Conservation (phyloP, 2,797 vertebrate species). For the Geotria australis region DNA sequence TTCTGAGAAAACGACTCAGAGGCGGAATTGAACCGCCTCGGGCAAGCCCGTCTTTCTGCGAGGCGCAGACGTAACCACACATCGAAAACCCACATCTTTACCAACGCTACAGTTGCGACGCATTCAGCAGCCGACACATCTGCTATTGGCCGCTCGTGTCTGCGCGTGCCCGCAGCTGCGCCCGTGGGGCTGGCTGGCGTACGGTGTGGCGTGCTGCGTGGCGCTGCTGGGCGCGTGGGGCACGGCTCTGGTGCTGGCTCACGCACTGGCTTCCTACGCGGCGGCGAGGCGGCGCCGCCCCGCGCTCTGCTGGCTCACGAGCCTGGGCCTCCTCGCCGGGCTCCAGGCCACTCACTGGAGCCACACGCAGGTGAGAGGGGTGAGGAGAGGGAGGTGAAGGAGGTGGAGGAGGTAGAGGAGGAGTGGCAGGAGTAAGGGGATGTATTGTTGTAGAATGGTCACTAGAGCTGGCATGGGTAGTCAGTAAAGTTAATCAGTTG, state of each 20-base stretch:
- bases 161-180: conserved; percentile 11
- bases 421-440: no score
- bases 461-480: no score
- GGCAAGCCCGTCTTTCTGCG: no score
- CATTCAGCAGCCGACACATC: no score
- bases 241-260: conserved; percentile 28
- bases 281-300: conserved; percentile 38
- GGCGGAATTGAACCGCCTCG: no score
- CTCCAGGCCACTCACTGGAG: conserved; percentile 31
- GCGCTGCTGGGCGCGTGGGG: conserved; percentile 33
- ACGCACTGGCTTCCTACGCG: conserved; percentile 28
- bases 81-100: no score
- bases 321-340: conserved; percentile 36
- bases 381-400: background rate
- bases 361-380: conserved; percentile 35
- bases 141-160: no score
- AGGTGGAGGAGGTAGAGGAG: background rate
- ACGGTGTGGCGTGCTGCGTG: conserved; percentile 40
- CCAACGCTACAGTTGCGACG: no score
- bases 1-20: no score
- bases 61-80: no score
- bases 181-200: conserved; percentile 24
- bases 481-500: no score
- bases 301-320: conserved; percentile 33
- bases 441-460: no score